These are phyloP conservation scores for Perithous albicinctus DNA, from an alignment of 2,888 invertebrate species.

Conservation along the genomic window DNA sequence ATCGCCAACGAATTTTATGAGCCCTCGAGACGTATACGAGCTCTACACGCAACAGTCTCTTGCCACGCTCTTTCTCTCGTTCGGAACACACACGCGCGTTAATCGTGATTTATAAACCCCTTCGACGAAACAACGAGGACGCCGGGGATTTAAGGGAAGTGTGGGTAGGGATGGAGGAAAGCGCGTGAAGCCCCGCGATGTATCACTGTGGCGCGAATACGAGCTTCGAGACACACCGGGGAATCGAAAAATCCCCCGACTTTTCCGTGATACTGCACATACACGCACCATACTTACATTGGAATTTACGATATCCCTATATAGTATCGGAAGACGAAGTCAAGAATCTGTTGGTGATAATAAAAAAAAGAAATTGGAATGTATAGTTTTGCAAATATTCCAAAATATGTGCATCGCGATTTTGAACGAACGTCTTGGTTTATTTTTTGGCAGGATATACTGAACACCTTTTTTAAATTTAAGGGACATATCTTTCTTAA, in stretches of 20 bases:
- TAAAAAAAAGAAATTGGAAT: slow-evolving; percentile 6
- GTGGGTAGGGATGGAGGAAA: neutral
- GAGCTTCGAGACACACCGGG: slow-evolving; percentile 64
- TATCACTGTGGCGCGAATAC: slow-evolving; percentile 42
- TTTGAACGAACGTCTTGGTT: too few species aligned
- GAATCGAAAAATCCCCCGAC: slow-evolving; percentile 77
- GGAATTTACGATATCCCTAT: slow-evolving; percentile 55
- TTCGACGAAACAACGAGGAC: slow-evolving; percentile 72
- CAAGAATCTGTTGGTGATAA: slow-evolving; percentile 30
- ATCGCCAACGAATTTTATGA: slow-evolving; percentile 18
- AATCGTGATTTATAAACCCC: slow-evolving; percentile 82
- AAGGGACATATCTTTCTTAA: too few species aligned
- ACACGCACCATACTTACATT: slow-evolving; percentile 16
- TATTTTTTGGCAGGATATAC: too few species aligned
- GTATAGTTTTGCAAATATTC: neutral
- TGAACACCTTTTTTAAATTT: too few species aligned
- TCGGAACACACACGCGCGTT: slow-evolving; percentile 71
- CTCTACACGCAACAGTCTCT: neutral
- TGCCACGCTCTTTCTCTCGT: neutral
- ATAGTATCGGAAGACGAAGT: slow-evolving; percentile 29
- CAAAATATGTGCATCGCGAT: neutral
- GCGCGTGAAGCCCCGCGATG: slow-evolving; percentile 26
- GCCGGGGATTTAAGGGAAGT: slow-evolving; percentile 51
- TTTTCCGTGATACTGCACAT: slow-evolving; percentile 13
- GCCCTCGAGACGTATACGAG: slow-evolving; percentile 71